These are phyloP conservation scores for Dryomyza anilis DNA, from an alignment of 2,888 invertebrate genomes.

Conservation along the genomic window DNA sequence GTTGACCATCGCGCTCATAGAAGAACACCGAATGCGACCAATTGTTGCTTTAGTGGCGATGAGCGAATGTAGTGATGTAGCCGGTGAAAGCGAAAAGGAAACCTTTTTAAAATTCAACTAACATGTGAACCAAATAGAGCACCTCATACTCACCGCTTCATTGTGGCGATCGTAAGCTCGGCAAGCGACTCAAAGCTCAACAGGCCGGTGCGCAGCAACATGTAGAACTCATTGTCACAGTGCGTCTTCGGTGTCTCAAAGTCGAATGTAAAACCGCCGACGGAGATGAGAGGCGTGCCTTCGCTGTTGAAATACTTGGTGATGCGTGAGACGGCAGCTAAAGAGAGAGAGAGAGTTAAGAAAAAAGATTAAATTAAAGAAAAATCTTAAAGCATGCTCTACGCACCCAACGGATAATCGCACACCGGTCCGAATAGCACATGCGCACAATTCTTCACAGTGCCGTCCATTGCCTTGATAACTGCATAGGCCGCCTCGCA, in stretches of 20 bases:
- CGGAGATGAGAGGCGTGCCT: conserved; percentile 77
- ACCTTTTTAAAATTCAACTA: background rate
- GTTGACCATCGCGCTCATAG: conserved; percentile 76
- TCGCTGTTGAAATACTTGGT: conserved; percentile 77
- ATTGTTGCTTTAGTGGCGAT: conserved; percentile 67
- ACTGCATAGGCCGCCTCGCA: conserved; percentile 77
- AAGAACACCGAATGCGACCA: conserved; percentile 77
- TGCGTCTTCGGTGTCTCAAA: conserved; percentile 74
- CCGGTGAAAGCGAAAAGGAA: conserved; percentile 11
- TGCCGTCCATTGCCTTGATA: conserved; percentile 74
- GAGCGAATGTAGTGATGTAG: too few species aligned
- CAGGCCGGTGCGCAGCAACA: conserved; percentile 76
- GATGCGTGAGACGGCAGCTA: conserved; percentile 74
- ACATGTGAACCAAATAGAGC: too few species aligned
- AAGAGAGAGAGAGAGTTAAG: background rate
- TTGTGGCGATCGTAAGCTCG: conserved; percentile 71
- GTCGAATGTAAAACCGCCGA: conserved; percentile 81
- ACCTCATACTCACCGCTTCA: conserved; percentile 70
- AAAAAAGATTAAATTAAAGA: background rate
- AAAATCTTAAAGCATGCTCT: background rate
- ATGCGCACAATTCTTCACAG: conserved; percentile 73
- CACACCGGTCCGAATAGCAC: conserved; percentile 82
- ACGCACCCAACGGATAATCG: conserved; percentile 80
- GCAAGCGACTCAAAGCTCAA: conserved; percentile 76
- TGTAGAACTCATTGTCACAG: conserved; percentile 77